phyloP scores from a whole-genome alignment of 2,888 invertebrate genomes.

The Acleris sparsana region DNA sequence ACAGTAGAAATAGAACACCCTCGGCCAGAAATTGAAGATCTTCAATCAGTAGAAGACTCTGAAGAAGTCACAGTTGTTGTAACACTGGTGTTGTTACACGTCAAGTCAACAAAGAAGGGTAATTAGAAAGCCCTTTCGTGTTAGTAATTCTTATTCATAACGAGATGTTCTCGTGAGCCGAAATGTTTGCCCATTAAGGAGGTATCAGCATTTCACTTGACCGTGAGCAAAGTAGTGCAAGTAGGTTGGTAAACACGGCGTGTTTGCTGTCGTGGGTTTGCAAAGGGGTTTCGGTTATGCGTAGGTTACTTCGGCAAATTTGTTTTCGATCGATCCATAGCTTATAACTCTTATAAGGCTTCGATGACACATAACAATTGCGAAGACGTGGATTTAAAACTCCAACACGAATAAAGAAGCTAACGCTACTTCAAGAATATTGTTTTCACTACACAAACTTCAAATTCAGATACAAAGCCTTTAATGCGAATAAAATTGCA shows the following conservation, averaged over 20 bases:
- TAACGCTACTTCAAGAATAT: neutral
- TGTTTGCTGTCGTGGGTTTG: conserved; percentile 13
- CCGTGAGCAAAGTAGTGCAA: conserved; percentile 31
- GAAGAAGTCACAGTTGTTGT: neutral
- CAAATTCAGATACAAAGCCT: neutral
- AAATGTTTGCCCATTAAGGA: conserved; percentile 48
- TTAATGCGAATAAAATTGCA: conserved; percentile 30
- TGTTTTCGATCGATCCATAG: neutral
- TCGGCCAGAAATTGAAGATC: conserved; percentile 14
- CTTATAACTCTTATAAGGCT: conserved; percentile 8
- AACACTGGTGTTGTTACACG: conserved; percentile 29
- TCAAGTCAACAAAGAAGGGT: conserved; percentile 47
- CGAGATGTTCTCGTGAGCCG: conserved; percentile 59
- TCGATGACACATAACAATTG: conserved; percentile 2
- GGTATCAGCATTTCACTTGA: conserved; percentile 35
- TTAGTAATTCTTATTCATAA: conserved; percentile 48
- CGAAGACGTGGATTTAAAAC: too few relatives aligned
- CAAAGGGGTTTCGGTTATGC: neutral
- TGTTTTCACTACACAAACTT: too few relatives aligned
- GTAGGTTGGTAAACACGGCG: conserved; percentile 29
- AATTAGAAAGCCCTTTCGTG: conserved; percentile 64
- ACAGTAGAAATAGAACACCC: conserved; percentile 24
- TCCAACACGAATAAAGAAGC: neutral
- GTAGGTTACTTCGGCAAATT: neutral
- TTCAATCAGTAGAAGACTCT: neutral